Percentiles rank a stretch among this genome's conserved stretches.
phyloP scores from a whole-genome alignment of 92 coral and sea anemone genomes.

The Bergia sp. region DNA sequence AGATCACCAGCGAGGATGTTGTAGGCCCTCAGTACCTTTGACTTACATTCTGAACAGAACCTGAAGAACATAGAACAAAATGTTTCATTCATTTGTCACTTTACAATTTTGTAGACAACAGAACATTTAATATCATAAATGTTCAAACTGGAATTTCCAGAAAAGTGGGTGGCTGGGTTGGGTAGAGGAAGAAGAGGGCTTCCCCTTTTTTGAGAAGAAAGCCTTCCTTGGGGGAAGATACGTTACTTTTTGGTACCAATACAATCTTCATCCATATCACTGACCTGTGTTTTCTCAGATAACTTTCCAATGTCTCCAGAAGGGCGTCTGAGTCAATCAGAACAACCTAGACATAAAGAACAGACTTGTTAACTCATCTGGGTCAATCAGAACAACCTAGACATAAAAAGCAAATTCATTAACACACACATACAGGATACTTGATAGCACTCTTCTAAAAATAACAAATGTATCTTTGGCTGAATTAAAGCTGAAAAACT shows the following conservation, averaged over 20 bases:
- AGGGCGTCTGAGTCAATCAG: conserved; percentile 89
- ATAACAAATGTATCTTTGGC: background rate
- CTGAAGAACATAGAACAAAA: conserved; percentile 39
- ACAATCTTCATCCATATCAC: background rate
- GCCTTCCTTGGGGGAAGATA: too few relatives aligned
- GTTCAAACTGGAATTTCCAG: too few relatives aligned
- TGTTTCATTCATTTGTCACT: background rate
- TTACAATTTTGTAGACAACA: background rate
- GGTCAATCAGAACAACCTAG: conserved; percentile 88
- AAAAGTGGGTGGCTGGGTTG: background rate
- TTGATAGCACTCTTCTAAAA: background rate
- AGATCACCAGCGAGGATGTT: conserved; percentile 95
- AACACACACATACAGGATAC: background rate
- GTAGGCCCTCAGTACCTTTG: conserved; percentile 91
- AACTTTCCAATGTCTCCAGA: conserved; percentile 89
- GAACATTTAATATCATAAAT: too few relatives aligned
- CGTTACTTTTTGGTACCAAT: background rate
- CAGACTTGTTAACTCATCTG: conserved; percentile 44
- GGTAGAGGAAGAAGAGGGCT: background rate
- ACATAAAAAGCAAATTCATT: background rate
- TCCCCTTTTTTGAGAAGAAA: background rate
- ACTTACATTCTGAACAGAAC: conserved; percentile 96
- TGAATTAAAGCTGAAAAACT: too few relatives aligned
- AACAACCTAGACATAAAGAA: conserved; percentile 65
- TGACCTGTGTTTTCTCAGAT: conserved; percentile 94